Evolutionary conservation across 30 jellyfish, hydroid and myxozoan species (phyloP).

Genomic region (Aurelia sp.): DNA sequence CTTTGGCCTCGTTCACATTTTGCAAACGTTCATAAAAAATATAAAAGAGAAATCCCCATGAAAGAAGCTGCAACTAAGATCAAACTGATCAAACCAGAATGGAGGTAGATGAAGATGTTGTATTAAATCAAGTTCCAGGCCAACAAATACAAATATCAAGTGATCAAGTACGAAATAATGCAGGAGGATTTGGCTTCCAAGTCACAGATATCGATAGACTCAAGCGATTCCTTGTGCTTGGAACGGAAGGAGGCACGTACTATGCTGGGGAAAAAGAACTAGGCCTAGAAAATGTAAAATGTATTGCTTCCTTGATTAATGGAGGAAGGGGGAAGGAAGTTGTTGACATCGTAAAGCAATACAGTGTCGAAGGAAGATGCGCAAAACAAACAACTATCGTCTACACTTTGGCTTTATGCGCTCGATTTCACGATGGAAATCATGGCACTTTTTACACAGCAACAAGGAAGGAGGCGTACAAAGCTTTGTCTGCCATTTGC

Average conservation of each 20-base stretch:
- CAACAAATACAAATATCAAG: neutral
- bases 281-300: constrained; percentile 28
- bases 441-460: neutral
- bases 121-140: constrained; percentile 1
- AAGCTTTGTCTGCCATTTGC: constrained; percentile 35
- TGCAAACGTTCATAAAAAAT: too few species aligned
- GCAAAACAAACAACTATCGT: constrained; percentile 66
- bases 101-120: neutral
- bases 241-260: constrained; percentile 74
- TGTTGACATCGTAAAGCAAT: constrained; percentile 38
- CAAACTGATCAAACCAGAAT: neutral
- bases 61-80: too few species aligned
- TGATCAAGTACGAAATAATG: constrained; percentile 51
- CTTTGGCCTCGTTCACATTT: too few species aligned
- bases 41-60: too few species aligned
- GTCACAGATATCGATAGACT: constrained; percentile 39
- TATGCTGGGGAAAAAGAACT: constrained; percentile 44
- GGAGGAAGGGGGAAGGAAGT: constrained; percentile 52
- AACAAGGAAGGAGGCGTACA: constrained; percentile 48
- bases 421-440: constrained; percentile 44
- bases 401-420: constrained; percentile 57
- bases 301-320: constrained; percentile 6
- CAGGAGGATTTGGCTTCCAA: constrained; percentile 72
- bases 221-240: constrained; percentile 70
- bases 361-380: constrained; percentile 67